Evolutionary conservation across 2,113 vertebrate genomes (phyloP), one percentile per base, ranked within the genome.

Genomic region (Buteo buteo): DNA sequence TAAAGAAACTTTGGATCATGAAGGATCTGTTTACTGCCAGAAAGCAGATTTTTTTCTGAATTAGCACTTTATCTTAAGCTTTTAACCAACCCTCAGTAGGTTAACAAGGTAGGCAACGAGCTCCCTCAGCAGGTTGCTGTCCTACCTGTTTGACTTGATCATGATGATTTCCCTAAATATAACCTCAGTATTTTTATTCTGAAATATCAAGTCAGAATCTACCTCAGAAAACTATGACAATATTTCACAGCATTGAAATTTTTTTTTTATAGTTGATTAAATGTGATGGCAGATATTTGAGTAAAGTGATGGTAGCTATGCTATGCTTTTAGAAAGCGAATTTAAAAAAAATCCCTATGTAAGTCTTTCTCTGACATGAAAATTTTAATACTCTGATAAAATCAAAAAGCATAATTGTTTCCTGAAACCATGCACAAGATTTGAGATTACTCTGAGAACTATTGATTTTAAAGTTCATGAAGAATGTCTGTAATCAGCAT

Each of bases 391-490:
- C 21, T 73, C 25, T 50, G 11, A 32, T 79, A 54, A 85, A 85
- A 71, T 25, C 15, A 58, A 79, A 82, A 95, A 73, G 11, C 24
- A 10, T 65, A 89, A 91, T 76, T 95, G 52, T 89, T 97, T 96
- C 34, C 80, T 71, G 89, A 85, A 74, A 80, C 52, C 11, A 2
- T 17, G 8, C 29, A 36, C 18, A 59, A 36, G 58, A 90, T 92
- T 84, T 81, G 49, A 25, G 38, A 92, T 90, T 91, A 82, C 52
- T 69, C 16, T 57, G 72, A 71, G 57, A 89, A 88, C 78, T 95
- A 87, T 64, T 96, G 89, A 97, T 93, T 95, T 92, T 74, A n/a
- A 94, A 55, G 77, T 88, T 93, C 72, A 64, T 52, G 38, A 94
- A 54, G 52, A 86, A 34, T 93, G 44, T 66, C 50, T 96, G 59